Conservation (phyloP, 2,888 invertebrate species). For the Ganaspis brasiliensis region DNA sequence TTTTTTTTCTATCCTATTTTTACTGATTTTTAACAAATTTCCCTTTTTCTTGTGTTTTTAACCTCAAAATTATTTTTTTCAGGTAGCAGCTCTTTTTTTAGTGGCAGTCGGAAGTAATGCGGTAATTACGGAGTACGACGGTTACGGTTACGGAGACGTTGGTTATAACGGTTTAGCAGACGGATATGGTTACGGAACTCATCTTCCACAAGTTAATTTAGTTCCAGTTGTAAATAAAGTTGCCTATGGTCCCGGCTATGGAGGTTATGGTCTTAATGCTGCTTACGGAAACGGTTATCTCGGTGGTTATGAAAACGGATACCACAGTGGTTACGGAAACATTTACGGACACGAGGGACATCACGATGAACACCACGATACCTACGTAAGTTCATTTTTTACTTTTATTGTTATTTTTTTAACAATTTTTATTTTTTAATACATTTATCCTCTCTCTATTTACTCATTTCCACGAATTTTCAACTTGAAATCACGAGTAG, state of each 20-base stretch:
- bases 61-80: not conserved
- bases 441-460: not conserved
- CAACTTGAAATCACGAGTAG: no score
- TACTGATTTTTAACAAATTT: no score
- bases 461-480: conserved; percentile 41
- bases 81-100: conserved; percentile 59
- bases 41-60: not conserved
- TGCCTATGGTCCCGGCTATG: conserved; percentile 58
- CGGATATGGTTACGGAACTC: conserved; percentile 52
- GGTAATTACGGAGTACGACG: conserved; percentile 64
- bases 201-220: conserved; percentile 53
- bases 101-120: conserved; percentile 62
- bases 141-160: conserved; percentile 56
- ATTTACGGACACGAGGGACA: conserved; percentile 52
- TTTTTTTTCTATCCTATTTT: no score
- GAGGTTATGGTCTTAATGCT: conserved; percentile 2
- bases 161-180: conserved; percentile 54
- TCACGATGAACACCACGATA: conserved; percentile 63
- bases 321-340: not conserved
- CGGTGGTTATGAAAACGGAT: not conserved
- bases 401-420: no score
- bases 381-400: conserved; percentile 65
- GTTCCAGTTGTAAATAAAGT: conserved; percentile 61
- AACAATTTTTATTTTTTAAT: not conserved
- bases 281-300: not conserved